A percentile compares a stretch with the other conserved stretches of the same genome.
phyloP scores from a whole-genome alignment of 1,140 invertebrate genomes.

The Monochamus saltuarius region DNA sequence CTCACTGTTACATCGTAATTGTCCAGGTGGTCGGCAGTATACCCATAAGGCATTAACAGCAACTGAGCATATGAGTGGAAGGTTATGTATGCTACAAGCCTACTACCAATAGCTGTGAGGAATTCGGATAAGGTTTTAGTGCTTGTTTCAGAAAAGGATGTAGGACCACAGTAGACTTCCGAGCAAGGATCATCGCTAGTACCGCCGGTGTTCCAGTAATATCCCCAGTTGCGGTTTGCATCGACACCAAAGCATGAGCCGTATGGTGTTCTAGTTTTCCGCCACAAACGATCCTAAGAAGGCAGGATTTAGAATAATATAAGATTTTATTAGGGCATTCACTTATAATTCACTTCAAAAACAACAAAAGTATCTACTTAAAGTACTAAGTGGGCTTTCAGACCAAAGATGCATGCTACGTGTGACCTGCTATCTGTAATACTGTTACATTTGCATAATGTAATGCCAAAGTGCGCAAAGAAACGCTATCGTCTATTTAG shows the following conservation, averaged over 20 bases:
- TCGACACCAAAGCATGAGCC: slow-evolving; percentile 64
- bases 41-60: slow-evolving; percentile 71
- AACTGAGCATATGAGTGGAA: slow-evolving; percentile 78
- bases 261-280: slow-evolving; percentile 68
- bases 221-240: slow-evolving; percentile 74
- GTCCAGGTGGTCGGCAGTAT: slow-evolving; percentile 57
- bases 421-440: too few relatives aligned
- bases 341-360: too few relatives aligned
- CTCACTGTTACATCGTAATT: slow-evolving; percentile 65
- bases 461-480: too few relatives aligned
- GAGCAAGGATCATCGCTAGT: slow-evolving; percentile 67
- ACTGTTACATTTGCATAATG: too few relatives aligned
- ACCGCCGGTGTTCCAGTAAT: slow-evolving; percentile 67
- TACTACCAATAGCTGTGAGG: slow-evolving; percentile 53
- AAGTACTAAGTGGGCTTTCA: too few relatives aligned
- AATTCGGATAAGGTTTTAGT: slow-evolving; percentile 60
- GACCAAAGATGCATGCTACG: too few relatives aligned
- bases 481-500: too few relatives aligned
- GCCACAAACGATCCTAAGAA: slow-evolving; percentile 66
- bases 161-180: slow-evolving; percentile 69
- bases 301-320: too few relatives aligned
- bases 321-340: too few relatives aligned
- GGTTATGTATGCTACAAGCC: slow-evolving; percentile 67
- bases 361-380: too few relatives aligned
- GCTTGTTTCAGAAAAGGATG: slow-evolving; percentile 74